These are phyloP conservation scores for Thermophis baileyi DNA, from an alignment of 2,113 vertebrate genomes.

Conservation along the genomic window DNA sequence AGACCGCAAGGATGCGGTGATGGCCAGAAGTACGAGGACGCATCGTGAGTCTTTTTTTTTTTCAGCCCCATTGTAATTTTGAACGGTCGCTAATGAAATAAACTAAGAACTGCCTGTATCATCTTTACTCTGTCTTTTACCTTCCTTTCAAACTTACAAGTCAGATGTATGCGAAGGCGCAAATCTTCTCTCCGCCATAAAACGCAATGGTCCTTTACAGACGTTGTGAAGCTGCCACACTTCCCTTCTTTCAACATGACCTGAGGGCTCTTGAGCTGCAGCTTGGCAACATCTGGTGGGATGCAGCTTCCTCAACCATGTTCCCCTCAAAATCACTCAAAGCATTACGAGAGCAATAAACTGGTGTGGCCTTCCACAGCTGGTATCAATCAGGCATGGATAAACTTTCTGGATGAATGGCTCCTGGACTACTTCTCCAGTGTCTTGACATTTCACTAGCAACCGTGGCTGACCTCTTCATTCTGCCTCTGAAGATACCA, in stretches of 20 bases:
- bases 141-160: background rate
- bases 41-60: rapidly evolving
- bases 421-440: background rate
- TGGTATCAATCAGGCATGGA: background rate
- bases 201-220: background rate
- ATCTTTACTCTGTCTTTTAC: background rate
- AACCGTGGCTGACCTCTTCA: background rate
- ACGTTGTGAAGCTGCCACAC: background rate
- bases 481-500: background rate
- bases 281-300: background rate
- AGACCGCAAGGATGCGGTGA: background rate
- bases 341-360: background rate
- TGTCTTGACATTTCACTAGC: background rate
- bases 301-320: background rate
- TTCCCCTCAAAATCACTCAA: background rate
- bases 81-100: background rate
- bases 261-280: background rate
- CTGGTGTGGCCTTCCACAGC: background rate
- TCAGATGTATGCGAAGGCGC: background rate
- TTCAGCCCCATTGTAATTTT: too few species aligned
- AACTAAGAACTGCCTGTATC: background rate
- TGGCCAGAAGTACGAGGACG: background rate
- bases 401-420: background rate
- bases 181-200: background rate
- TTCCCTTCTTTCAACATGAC: background rate